A percentile compares a stretch with the other conserved stretches of the same genome.
These are phyloP conservation scores for Glyphotaelius pellucidus DNA, from an alignment of 2,888 invertebrate species.

Conservation along the genomic window DNA sequence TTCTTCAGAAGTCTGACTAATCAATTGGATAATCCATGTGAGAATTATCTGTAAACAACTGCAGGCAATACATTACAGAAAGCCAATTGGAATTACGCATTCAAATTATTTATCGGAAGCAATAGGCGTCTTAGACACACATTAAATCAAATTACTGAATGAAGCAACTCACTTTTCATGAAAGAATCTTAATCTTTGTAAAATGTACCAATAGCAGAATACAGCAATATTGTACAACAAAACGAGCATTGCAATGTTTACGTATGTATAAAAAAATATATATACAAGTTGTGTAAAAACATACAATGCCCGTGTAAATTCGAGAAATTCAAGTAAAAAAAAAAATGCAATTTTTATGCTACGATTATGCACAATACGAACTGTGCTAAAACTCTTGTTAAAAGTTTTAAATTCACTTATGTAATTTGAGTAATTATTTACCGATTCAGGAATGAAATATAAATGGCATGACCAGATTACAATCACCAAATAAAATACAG, in stretches of 20 bases:
- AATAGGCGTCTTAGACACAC: not conserved
- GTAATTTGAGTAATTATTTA: too few relatives aligned
- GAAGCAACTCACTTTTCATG: not conserved
- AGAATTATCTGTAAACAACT: not conserved
- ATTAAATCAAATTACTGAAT: not conserved
- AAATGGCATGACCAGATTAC: not conserved
- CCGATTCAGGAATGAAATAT: not conserved
- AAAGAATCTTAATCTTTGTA: not conserved
- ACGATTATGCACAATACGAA: not conserved
- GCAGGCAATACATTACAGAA: not conserved
- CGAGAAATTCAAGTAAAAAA: not conserved
- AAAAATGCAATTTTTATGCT: not conserved
- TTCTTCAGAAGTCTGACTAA: too few relatives aligned
- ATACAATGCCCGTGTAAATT: too few relatives aligned
- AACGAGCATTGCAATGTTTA: not conserved
- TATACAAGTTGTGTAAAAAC: too few relatives aligned
- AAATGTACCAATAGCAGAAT: not conserved
- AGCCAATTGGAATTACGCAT: not conserved
- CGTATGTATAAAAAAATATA: too few relatives aligned
- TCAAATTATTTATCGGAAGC: not conserved
- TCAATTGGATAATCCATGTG: too few relatives aligned
- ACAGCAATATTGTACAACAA: not conserved
- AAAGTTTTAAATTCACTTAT: too few relatives aligned
- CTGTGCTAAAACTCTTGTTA: not conserved
- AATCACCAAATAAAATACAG: not conserved